These are phyloP conservation scores for Asobara japonica DNA, from an alignment of 1,140 invertebrate genomes.

Conservation along the genomic window DNA sequence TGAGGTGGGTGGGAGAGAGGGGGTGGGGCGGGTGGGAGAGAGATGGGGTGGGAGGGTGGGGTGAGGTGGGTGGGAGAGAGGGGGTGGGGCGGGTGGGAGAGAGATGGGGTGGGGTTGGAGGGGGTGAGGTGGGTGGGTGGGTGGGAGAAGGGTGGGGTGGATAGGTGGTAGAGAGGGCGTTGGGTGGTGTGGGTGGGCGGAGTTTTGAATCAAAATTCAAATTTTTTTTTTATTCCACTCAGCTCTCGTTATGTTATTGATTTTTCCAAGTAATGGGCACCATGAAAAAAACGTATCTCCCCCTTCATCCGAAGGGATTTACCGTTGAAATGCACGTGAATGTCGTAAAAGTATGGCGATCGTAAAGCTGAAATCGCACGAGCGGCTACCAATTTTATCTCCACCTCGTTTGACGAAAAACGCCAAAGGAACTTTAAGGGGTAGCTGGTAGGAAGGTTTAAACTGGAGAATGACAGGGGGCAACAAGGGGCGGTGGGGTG, in stretches of 20 bases:
- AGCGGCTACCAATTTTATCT: slow-evolving; percentile 33
- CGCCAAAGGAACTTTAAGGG: slow-evolving; percentile 7
- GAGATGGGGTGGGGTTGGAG: no score
- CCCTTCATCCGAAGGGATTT: slow-evolving; percentile 1
- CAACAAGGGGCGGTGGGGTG: background rate
- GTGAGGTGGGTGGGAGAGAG: no score
- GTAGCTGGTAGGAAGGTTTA: background rate
- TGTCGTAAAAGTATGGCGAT: slow-evolving; percentile 34
- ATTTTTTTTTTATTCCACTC: background rate
- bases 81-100: no score
- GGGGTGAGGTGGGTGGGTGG: no score
- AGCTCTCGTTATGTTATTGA: background rate
- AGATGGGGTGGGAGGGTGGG: no score
- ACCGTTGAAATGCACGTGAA: slow-evolving; percentile 5
- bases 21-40: no score
- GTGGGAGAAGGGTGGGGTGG: no score
- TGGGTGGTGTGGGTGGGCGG: no score
- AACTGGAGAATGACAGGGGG: background rate
- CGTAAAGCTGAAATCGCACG: slow-evolving; percentile 32
- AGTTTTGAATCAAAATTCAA: no score
- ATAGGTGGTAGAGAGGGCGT: no score
- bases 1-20: no score
- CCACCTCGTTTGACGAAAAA: slow-evolving; percentile 34
- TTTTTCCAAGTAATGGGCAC: no score
- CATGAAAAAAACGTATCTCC: background rate